Base-by-base conservation (phyloP, 1,140 invertebrate genomes). In the Hesperophylax magnus region DNA sequence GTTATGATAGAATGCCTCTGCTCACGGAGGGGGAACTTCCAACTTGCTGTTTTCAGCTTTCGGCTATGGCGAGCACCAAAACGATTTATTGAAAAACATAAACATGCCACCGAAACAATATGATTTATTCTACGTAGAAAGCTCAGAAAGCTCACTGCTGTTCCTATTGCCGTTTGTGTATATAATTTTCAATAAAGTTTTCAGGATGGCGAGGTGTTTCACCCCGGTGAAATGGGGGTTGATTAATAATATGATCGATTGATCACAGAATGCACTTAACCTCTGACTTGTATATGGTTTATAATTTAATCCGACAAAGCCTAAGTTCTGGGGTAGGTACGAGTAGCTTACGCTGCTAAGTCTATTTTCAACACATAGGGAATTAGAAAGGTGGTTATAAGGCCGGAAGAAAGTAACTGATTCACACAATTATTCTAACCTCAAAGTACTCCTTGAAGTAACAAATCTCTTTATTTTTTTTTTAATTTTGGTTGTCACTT, bases 81-180 rank as follows among this genome's bases (percentile, higher is more conserved):
- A 24, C 67, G 71, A 75, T 56, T 75, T 75, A 75, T 75, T 56
- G 52, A 78, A 78, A 52, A 53, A 53, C 76, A 78, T 78, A 78
- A 78, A 78, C 76, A 78, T 78, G 76, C 76, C 76, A 78, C 61
- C 15, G 17, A 22, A 65, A 65, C 24, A 67, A 78, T 24, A 39
- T 77, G 74, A 77, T 77, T 77, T 77, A 77, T 60, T 77, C 18
- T 22, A 71, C 39, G 67, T 4, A 71, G 67, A 71, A 71, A 71
- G 65, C 65, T 69, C 34, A 8, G 34, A 34, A 34, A 34, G 39
- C 39, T 47, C 39, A 11, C 39, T 71, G 14, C 17, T 71, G 6
- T 1, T 34, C 6, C 15, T 6, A 34, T 53, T 71, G 67, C 20
- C 17, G 67, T 52, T 47, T 71, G 39, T 47, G 53, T 71, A 71